Evolutionary conservation across 2,797 vertebrate species (phyloP), one percentile per base, ranked within the genome.

Genomic region (Melanotaenia maccullochi): DNA sequence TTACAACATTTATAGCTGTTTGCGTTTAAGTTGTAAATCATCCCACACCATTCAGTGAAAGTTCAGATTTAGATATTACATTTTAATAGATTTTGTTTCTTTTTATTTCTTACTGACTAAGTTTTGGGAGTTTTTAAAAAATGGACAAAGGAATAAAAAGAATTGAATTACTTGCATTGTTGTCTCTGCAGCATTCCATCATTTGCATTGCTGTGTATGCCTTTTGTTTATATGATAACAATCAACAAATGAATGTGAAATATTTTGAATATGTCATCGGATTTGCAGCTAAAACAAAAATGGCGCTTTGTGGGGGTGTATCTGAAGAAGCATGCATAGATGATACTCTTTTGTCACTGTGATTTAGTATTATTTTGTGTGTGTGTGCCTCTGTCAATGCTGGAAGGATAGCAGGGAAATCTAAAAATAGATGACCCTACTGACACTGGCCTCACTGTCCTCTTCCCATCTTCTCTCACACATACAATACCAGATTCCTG

Each of bases 341-440:
- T n/a, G 30, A 59, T 62, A 66, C 49, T 61, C 36, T 52, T 25
- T 24, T 35, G 16, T 58, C 47, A 51, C 42, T 22, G 3, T 52
- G 9, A 18, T 44, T 51, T 49, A 24, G 40, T 16, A 5, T 56
- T 5, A 18, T 28, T 57, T 59, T 33, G 32, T 52, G 60, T 28
- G 54, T 49, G 28, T 60, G 36, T 73, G 62, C 38, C 55, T 58
- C 2, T 49, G 81, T 75, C 40, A 57, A 33, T 65, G 71, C 81
- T 80, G 80, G 69, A 83, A 84, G 77, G 81, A 75, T 71, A 77
- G 61, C 63, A 76, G 65, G 54, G 58, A 70, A 44, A n/a, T 16
- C 78, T 86, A 87, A 83, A 90, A 85, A 90, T 90, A 90, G 55
- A 22, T 66, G 78, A 75, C 76, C 85, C 71, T 73, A 76, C 81